These are phyloP conservation scores for Netelia virgata DNA, from an alignment of 2,888 invertebrate species.

Conservation along the genomic window DNA sequence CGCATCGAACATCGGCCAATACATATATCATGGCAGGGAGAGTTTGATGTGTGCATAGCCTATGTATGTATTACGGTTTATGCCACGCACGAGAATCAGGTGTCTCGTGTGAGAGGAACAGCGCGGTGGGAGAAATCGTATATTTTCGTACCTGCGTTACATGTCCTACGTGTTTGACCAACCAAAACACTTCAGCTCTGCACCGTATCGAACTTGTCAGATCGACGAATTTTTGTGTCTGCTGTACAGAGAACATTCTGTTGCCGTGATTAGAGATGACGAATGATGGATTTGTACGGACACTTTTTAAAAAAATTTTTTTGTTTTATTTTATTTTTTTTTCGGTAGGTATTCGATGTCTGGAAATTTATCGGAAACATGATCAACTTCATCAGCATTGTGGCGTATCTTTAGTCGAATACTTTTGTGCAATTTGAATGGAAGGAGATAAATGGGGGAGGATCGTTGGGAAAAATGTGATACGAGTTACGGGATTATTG, in stretches of 20 bases:
- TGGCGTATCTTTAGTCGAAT: too few relatives aligned
- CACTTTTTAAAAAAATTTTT: too few relatives aligned
- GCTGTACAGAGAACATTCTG: slow-evolving; percentile 22
- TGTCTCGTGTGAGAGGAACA: slow-evolving; percentile 20
- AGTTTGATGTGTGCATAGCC: background rate
- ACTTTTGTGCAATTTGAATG: too few relatives aligned
- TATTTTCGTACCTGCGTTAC: slow-evolving; percentile 29
- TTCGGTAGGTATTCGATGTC: slow-evolving; percentile 24
- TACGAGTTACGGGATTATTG: background rate
- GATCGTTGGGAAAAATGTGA: background rate
- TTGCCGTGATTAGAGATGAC: slow-evolving; percentile 54
- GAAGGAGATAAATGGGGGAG: too few relatives aligned
- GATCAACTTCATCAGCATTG: background rate
- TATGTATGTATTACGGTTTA: background rate
- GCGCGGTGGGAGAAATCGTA: background rate
- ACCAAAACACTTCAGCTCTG: slow-evolving; percentile 16
- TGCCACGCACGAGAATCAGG: slow-evolving; percentile 4
- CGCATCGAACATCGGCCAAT: slow-evolving; percentile 26
- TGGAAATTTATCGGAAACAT: slow-evolving; percentile 44
- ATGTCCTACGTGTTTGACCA: slow-evolving; percentile 28
- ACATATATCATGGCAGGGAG: slow-evolving; percentile 6
- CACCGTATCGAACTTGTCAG: background rate
- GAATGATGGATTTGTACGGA: slow-evolving; percentile 45
- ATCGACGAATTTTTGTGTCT: slow-evolving; percentile 17
- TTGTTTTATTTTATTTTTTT: too few relatives aligned